Evolutionary conservation across 2,797 vertebrate species (phyloP), one percentile per base, ranked within the genome.

Genomic region (Fringilla coelebs): DNA sequence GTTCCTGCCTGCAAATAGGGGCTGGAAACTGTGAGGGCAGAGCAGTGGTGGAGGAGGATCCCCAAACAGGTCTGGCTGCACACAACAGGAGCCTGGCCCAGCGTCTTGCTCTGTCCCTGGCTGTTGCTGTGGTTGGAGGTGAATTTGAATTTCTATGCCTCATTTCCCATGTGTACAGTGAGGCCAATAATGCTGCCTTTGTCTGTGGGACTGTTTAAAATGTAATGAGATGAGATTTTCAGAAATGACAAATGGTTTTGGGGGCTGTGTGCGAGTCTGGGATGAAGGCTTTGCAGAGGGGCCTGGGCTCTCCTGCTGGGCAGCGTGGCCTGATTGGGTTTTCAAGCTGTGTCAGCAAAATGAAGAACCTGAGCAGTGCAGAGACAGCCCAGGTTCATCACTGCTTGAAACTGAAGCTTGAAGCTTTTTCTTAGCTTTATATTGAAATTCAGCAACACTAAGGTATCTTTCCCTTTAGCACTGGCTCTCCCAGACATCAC

Each of bases 111-210:
- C 1, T 21, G 67, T 41, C 71, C 63, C 84, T 38, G 43, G 60
- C 92, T 32, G 14, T 29, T 61, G 41, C 91, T 34, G 54, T 1
- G 0, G 15, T 4, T 63, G 88, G 40, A 78, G 94, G 81, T 81
- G 85, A 41, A 82, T 88, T 94, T 94, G 74, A 89, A 94, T 95
- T 85, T 94, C 90, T 90, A 3, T 71, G 89, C 88, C 74, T 90
- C 91, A 60, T 89, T 89, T 94, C 94, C 91, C 91, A 17, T 36
- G 83, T 43, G 85, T 52, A 85, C 85, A 85, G 83, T 40, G 83
- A 85, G 83, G 86, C 63, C 68, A 49, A 92, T 74, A 94, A 87
- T 28, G 81, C 90, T 74, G 88, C 84, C 92, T 96, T 96, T 95
- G 93, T 96, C 91, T 32, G 84, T 61, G 77, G 32, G 34, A 10